Conservation (phyloP, 2,888 invertebrate genomes). For the Balanococcus diminutus region DNA sequence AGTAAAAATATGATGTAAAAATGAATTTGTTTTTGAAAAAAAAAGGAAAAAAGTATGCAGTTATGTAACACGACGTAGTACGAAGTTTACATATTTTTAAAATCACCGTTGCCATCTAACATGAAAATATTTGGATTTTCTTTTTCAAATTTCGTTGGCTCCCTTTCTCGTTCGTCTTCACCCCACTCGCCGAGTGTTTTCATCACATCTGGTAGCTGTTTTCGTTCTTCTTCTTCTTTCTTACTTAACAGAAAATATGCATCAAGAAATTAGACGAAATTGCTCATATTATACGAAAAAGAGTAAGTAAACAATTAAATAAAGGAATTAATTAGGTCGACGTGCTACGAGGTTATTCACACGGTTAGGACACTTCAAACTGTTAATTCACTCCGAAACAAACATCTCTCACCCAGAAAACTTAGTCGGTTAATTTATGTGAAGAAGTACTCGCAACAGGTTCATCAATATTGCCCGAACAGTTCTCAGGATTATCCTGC, state of each 20-base stretch:
- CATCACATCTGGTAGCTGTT: conserved; percentile 74
- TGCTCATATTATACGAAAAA: too few species aligned
- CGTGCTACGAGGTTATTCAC: not conserved
- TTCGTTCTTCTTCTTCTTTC: conserved; percentile 75
- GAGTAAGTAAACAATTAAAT: too few species aligned
- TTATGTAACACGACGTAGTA: too few species aligned
- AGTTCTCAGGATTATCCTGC: not conserved
- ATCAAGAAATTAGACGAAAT: not conserved
- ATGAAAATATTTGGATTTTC: conserved; percentile 80
- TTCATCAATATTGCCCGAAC: not conserved
- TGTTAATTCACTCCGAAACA: not conserved
- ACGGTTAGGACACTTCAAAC: not conserved
- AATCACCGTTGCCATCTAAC: conserved; percentile 75
- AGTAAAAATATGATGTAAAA: conserved; percentile 20
- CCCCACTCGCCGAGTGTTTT: conserved; percentile 63
- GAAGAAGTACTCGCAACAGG: not conserved
- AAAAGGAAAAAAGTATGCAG: not conserved
- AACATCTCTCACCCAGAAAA: not conserved
- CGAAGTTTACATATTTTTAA: conserved; percentile 72
- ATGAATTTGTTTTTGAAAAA: not conserved
- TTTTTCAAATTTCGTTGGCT: conserved; percentile 77
- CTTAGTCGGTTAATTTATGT: not conserved
- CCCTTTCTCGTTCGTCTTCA: conserved; percentile 71
- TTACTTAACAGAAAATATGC: conserved; percentile 60
- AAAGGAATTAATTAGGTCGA: not conserved